Percentiles rank a stretch among this genome's conserved stretches.
Conservation (phyloP, 2,797 vertebrate genomes). For the Cossypha heuglini region DNA sequence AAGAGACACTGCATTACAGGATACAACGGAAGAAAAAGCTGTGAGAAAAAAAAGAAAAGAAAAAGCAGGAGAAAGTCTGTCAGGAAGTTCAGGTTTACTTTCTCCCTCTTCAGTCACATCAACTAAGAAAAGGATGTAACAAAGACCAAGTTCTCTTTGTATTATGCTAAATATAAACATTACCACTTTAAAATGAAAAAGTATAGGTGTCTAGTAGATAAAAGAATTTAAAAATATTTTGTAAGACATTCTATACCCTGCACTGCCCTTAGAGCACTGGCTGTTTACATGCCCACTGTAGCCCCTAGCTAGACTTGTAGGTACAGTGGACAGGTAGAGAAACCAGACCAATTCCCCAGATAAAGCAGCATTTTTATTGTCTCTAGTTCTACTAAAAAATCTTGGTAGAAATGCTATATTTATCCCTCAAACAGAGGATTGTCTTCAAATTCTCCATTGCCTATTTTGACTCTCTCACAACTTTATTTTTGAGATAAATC, state of each 20-base stretch:
- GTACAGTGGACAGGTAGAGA: neutral
- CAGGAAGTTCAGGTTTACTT: neutral
- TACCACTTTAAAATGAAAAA: neutral
- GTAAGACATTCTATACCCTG: neutral
- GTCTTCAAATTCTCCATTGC: neutral
- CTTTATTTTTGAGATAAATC: neutral
- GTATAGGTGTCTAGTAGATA: neutral
- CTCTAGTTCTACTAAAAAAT: neutral
- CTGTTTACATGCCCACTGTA: neutral
- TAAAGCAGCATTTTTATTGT: accelerated
- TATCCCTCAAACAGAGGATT: neutral
- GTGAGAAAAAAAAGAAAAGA: no score
- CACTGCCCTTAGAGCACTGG: neutral
- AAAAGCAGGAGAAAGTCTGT: neutral
- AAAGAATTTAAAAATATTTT: neutral
- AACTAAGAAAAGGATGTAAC: neutral
- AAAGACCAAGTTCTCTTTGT: neutral
- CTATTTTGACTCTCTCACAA: neutral
- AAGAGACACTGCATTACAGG: neutral
- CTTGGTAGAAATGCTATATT: neutral
- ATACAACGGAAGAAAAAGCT: neutral
- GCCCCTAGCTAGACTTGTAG: neutral
- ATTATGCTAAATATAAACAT: neutral
- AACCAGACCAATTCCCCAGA: neutral
- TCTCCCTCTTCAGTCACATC: neutral